Evolutionary conservation across 2,797 vertebrate species (phyloP).

Genomic region (Centropyge bicolor): DNA sequence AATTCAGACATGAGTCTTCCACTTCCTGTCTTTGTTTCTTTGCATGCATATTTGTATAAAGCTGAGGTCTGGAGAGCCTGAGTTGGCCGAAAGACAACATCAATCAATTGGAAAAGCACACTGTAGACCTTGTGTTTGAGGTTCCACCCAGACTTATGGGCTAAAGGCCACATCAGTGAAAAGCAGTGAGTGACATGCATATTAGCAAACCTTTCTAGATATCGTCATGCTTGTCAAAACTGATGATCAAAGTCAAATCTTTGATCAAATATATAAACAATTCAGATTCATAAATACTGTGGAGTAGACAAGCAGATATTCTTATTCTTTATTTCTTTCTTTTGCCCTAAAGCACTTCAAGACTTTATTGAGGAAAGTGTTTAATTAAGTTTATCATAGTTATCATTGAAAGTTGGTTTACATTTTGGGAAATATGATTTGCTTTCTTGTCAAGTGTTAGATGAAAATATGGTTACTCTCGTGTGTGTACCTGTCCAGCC

Average conservation of each 20-base stretch:
- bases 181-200: conserved; percentile 35
- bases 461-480: background rate
- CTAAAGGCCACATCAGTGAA: conserved; percentile 59
- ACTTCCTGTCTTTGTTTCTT: conserved; percentile 86
- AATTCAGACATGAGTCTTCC: conserved; percentile 71
- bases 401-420: background rate
- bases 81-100: conserved; percentile 74
- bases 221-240: background rate
- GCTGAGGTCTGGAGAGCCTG: conserved; percentile 62
- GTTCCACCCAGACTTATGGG: conserved; percentile 59
- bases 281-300: background rate
- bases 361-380: background rate
- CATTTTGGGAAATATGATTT: background rate
- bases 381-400: no score
- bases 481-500: background rate
- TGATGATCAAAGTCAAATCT: conserved; percentile 11
- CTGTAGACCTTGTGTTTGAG: conserved; percentile 62
- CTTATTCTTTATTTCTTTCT: background rate
- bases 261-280: conserved; percentile 5
- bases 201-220: conserved; percentile 14
- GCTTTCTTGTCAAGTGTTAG: background rate
- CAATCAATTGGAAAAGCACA: conserved; percentile 68
- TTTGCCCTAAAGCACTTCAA: no score
- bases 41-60: conserved; percentile 79
- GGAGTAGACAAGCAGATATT: background rate